Base-by-base conservation (phyloP, 2,888 invertebrate species). In the Ariolimax columbianus region DNA sequence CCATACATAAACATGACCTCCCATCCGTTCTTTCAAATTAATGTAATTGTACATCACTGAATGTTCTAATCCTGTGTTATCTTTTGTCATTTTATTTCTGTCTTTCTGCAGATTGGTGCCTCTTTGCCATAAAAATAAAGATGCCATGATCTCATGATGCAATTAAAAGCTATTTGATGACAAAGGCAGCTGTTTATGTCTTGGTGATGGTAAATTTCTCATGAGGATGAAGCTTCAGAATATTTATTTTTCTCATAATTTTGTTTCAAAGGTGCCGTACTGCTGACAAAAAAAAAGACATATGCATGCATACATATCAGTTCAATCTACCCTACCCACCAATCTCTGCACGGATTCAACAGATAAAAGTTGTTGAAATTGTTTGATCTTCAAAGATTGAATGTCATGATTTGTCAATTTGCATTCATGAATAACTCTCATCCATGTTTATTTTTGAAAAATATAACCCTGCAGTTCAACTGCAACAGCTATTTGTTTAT, bases 131-230 rank as follows among this genome's bases (percentile, higher is more conserved):
- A 40, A 72, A 23, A 47, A 14, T 70, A 36, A 70, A 70, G 40
- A 14, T 47, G 47, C n/a, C 19, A 75, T n/a, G 30, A 51, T 51
- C 23, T 33, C 3, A 19, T 51, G 75, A 75, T 75, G 75, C 33
- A 47, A 43, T 43, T 75, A 33, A 51, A 51, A 33, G 36, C 51
- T 51, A 51, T 75, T 33, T 75, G 51, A 47, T 75, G 73, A 75
- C 38, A 47, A 73, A 51, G 75, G 75, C 75, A 75, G 75, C 75
- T 51, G 75, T 51, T 47, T 43, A 30, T 73, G 2, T 47, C 43
- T 43, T 40, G 38, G 38, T 23, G 11, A 55, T 40, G 38, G 26
- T 72, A 26, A 68, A 68, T 36, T 23, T 72, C 72, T 73, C 30
- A n/a, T 66, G 66, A 30, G 33, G 33, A 66, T 66, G 66, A 30